Evolutionary conservation across 2,797 vertebrate species (phyloP), one percentile per base, ranked within the genome.

Genomic region (Labroides dimidiatus): DNA sequence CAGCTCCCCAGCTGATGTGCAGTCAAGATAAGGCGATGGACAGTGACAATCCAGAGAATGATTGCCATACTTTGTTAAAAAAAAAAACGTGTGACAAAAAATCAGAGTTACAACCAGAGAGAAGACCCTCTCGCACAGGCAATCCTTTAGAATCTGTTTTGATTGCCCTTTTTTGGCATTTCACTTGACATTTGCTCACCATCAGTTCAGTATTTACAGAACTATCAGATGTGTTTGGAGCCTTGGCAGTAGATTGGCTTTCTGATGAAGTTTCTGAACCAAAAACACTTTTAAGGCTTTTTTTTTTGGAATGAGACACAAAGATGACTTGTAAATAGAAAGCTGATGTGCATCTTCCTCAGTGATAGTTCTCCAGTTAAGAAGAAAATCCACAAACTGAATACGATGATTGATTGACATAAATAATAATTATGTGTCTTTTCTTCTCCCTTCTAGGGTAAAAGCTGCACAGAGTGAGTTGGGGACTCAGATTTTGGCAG

Each of bases 401-500:
- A 12, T 27, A 20, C 37, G 6, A 17, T 12, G 1, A 54, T 48
- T 57, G 5, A n/a, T 13, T 56, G 6, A 51, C 20, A 23, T 41
- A 69, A 73, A 66, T 5, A 21, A 16, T 45, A 12, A 51, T 36
- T 6, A 30, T 48, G 59, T 45, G 33, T 54, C 54, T 69, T 60
- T 64, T 43, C 4, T 27, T 27, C 24, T 42, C 50, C 41, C 64
- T 21, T 33, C 2, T 77, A 99, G 98, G 92, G 98, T 99, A 66
- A 99, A 98, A 85, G 97, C 95, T 4, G 97, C 97, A 0, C 98
- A 99, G 91, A 98, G 95, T 10, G 98, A 99, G 87, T 72, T 99
- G 83, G 98, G 98, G 17, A 97, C 98, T 76, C 98, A 99, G 90
- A 99, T 99, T 81, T 89, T 99, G 88, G 96, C 97, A 10, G 98